Conservation (phyloP, 92 coral and sea anemone genomes). For the Epizoanthus scotinus region DNA sequence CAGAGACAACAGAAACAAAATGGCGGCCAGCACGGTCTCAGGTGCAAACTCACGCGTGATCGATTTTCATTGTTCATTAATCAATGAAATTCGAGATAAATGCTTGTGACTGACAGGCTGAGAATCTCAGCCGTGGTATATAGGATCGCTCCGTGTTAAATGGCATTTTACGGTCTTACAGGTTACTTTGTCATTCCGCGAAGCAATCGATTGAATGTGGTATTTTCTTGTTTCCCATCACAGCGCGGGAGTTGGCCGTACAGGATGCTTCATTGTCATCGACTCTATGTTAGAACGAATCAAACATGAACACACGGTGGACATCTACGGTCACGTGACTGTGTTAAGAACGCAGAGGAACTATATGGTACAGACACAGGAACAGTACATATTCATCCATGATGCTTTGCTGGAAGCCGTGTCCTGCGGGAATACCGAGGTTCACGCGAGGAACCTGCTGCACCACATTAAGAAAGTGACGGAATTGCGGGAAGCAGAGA, state of each 20-base stretch:
- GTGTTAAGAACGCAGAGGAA: constrained; percentile 92
- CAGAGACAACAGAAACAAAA: too few relatives aligned
- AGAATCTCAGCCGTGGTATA: too few relatives aligned
- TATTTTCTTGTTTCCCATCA: neutral
- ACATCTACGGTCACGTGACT: constrained; percentile 98
- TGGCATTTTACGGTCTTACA: too few relatives aligned
- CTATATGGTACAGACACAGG: constrained; percentile 96
- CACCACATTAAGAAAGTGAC: constrained; percentile 87
- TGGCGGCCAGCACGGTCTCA: too few relatives aligned
- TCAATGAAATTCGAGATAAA: too few relatives aligned
- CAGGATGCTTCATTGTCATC: constrained; percentile 92
- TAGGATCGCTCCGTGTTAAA: too few relatives aligned
- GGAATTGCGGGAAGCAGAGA: constrained; percentile 78
- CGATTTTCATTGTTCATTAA: too few relatives aligned
- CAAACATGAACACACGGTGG: constrained; percentile 94
- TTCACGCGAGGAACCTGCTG: constrained; percentile 88
- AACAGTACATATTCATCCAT: constrained; percentile 90
- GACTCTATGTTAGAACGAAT: constrained; percentile 98
- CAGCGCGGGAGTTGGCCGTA: constrained; percentile 98
- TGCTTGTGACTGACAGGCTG: too few relatives aligned
- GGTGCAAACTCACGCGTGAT: too few relatives aligned
- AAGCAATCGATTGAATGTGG: neutral
- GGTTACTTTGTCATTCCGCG: neutral
- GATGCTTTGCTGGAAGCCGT: constrained; percentile 93
- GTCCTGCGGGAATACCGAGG: constrained; percentile 91